These are phyloP conservation scores for Aleiodes sp. DNA, from an alignment of 1,140 invertebrate genomes.

Conservation along the genomic window DNA sequence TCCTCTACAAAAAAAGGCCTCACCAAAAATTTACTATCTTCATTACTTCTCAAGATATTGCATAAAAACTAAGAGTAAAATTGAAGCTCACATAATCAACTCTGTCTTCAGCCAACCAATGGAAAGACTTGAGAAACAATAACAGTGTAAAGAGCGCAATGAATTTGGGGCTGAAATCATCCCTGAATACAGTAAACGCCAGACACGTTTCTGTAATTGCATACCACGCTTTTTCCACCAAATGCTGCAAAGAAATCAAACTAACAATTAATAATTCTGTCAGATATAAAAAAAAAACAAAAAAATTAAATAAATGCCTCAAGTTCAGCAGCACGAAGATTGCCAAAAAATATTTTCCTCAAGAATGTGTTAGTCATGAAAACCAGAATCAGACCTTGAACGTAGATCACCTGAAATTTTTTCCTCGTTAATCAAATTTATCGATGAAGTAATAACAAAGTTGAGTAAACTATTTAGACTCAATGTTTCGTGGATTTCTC, in stretches of 20 bases:
- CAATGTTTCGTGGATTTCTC: too few species aligned
- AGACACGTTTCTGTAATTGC: conserved; percentile 98
- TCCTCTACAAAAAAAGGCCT: conserved; percentile 4
- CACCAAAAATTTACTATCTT: too few species aligned
- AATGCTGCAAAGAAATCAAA: conserved; percentile 78
- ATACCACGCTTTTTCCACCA: conserved; percentile 99
- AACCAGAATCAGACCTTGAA: conserved; percentile 96
- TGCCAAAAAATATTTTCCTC: conserved; percentile 97
- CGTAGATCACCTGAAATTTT: conserved; percentile 92
- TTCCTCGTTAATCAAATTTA: not conserved
- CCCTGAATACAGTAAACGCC: conserved; percentile 98
- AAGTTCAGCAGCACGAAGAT: conserved; percentile 94
- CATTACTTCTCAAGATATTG: too few species aligned
- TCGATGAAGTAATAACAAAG: conserved; percentile 21
- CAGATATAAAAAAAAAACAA: too few species aligned
- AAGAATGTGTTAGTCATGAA: conserved; percentile 94
- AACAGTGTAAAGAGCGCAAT: conserved; percentile 97
- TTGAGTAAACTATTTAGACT: too few species aligned
- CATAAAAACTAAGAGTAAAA: not conserved
- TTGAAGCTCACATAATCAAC: conserved; percentile 99
- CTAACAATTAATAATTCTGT: not conserved
- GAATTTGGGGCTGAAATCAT: conserved; percentile 99
- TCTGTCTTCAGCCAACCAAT: conserved; percentile 98
- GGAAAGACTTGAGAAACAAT: conserved; percentile 98
- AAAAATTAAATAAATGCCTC: too few species aligned